Base-by-base conservation (phyloP, 2,888 invertebrate species). In the Chouioia cunea region DNA sequence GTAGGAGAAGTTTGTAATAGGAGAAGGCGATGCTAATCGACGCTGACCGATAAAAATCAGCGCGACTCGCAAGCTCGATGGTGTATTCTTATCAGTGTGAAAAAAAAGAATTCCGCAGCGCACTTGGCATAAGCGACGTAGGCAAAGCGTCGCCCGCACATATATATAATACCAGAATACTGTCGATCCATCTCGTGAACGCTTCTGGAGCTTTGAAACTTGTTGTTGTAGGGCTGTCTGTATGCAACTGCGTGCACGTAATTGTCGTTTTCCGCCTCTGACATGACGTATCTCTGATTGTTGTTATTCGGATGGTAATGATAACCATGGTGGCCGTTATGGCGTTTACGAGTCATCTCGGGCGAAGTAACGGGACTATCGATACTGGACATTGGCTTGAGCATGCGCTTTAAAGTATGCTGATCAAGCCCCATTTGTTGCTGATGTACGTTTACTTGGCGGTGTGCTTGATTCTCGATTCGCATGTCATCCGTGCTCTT, bases 401-500 rank as follows among this genome's bases (percentile, higher is more conserved):
- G 89, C 95, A 97, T 96, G 76, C 95, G 91, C 86, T 97, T 97
- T 78, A 97, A 88, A 10, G 96, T 96, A 82, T 67, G 72, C 15
- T 65, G 70, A 10, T 68, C 73, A 10, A 53, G 36, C 16, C 53
- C 64, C 16, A 16, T 47, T 4, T 22, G n/a, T 10, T 46, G 58
- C 36, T 23, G 59, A 4, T 44, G 59, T 22, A 47, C 46, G 27
- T 56, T 46, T 15, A 14, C 22, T 15, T 12, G 44, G 43, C 44
- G 43, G 14, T 20, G n/a, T 2, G 22, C 27, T 16, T 50, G 63
- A 16, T 83, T 85, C 65, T 85, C 86, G 76, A 85, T 85, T 70
- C 86, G 91, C 93, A 95, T 95, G 82, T 96, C 95, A 86, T 96
- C 96, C 64, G 95, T 95, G 86, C 95, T 95, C 87, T 96, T 96